Percentiles rank a stretch among this genome's conserved stretches.
These are phyloP conservation scores for Equus przewalskii DNA, from an alignment of 2,113 vertebrate species.

Conservation along the genomic window DNA sequence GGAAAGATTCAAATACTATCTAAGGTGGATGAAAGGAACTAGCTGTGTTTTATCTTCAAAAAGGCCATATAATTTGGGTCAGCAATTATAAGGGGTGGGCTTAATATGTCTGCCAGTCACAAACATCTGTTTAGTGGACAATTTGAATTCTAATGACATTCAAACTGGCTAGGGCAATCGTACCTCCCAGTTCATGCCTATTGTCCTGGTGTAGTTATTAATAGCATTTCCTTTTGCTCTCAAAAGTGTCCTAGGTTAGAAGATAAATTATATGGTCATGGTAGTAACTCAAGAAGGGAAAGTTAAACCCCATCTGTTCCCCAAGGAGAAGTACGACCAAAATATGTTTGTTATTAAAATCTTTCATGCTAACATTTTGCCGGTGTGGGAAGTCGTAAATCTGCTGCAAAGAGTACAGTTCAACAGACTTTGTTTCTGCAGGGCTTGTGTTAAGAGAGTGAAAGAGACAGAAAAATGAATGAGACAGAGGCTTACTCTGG, in stretches of 20 bases:
- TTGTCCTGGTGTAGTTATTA: constrained; percentile 23
- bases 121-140: neutral
- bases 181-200: neutral
- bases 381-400: constrained; percentile 35
- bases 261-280: constrained; percentile 23
- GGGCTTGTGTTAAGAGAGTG: neutral
- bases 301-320: constrained; percentile 13
- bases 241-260: constrained; percentile 32
- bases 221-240: neutral
- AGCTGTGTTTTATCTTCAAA: constrained; percentile 53
- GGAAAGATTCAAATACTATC: constrained; percentile 45
- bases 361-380: constrained; percentile 60
- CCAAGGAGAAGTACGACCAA: constrained; percentile 38
- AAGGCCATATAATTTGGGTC: constrained; percentile 21
- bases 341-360: constrained; percentile 63
- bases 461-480: constrained; percentile 15
- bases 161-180: neutral
- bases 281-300: constrained; percentile 36
- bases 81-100: neutral
- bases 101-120: neutral
- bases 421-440: neutral
- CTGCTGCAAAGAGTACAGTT: constrained; percentile 32
- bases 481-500: neutral
- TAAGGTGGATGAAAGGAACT: neutral
- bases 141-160: constrained; percentile 34